These are phyloP conservation scores for Drosophila helvetica DNA, from an alignment of 2,888 invertebrate genomes.

Conservation along the genomic window DNA sequence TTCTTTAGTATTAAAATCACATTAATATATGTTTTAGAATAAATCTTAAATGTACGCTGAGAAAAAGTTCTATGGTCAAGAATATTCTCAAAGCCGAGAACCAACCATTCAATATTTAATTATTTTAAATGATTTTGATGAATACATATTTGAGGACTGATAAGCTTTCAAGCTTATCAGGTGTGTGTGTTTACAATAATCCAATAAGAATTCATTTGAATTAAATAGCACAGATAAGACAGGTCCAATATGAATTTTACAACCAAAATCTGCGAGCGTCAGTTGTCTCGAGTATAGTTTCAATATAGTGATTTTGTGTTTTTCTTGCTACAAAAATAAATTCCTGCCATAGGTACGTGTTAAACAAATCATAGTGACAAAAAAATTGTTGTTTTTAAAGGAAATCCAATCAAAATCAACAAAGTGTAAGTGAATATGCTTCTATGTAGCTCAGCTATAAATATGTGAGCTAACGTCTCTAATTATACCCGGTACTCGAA, in stretches of 20 bases:
- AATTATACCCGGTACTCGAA: too few species aligned
- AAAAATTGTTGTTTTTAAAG: too few species aligned
- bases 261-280: slow-evolving; percentile 22
- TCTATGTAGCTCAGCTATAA: too few species aligned
- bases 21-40: too few species aligned
- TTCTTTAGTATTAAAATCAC: too few species aligned
- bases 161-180: not conserved
- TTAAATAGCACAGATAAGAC: slow-evolving; percentile 30
- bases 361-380: not conserved
- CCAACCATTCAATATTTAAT: not conserved
- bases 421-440: too few species aligned
- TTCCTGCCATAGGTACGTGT: not conserved
- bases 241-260: slow-evolving; percentile 23
- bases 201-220: slow-evolving; percentile 20
- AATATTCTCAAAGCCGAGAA: not conserved
- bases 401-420: too few species aligned
- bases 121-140: not conserved
- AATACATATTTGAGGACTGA: not conserved
- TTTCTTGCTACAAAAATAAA: slow-evolving; percentile 11
- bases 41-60: not conserved
- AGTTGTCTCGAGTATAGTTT: slow-evolving; percentile 27
- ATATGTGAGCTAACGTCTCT: too few species aligned
- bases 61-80: not conserved
- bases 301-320: slow-evolving; percentile 9
- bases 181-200: not conserved